Evolutionary conservation across 1,140 invertebrate genomes (phyloP).

Genomic region (Charaxes varanes): DNA sequence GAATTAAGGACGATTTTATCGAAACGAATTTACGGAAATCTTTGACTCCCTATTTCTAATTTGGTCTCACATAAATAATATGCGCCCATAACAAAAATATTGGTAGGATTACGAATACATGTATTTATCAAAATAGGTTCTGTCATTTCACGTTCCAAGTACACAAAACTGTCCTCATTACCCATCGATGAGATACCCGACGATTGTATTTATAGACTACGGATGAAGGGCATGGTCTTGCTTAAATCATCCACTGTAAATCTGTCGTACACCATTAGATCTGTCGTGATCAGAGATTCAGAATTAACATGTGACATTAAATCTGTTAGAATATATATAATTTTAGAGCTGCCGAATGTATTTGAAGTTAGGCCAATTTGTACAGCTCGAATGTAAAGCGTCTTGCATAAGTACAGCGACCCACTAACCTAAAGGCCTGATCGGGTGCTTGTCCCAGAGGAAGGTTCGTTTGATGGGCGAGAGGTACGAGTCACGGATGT

Average conservation of each 20-base stretch:
- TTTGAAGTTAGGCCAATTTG: conserved; percentile 36
- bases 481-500: conserved; percentile 88
- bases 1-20: no score
- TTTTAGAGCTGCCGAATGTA: conserved; percentile 20
- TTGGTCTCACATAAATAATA: no score
- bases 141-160: no score
- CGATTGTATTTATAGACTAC: conserved; percentile 63
- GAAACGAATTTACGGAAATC: no score
- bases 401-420: conserved; percentile 46
- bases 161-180: conserved; percentile 12
- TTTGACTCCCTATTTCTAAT: no score
- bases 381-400: conserved; percentile 44
- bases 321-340: conserved; percentile 10
- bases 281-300: conserved; percentile 51
- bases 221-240: conserved; percentile 68
- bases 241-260: conserved; percentile 68
- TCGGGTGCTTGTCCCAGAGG: conserved; percentile 90
- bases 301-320: conserved; percentile 22
- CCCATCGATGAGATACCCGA: conserved; percentile 37
- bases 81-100: no score
- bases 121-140: conserved; percentile 6
- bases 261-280: conserved; percentile 65
- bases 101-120: conserved; percentile 1
- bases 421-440: conserved; percentile 85
- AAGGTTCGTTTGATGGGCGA: conserved; percentile 91